Percentiles rank a stretch among this genome's conserved stretches.
These are phyloP conservation scores for Calyptommatus sinebrachiatus DNA, from an alignment of 2,113 vertebrate species.

Conservation along the genomic window DNA sequence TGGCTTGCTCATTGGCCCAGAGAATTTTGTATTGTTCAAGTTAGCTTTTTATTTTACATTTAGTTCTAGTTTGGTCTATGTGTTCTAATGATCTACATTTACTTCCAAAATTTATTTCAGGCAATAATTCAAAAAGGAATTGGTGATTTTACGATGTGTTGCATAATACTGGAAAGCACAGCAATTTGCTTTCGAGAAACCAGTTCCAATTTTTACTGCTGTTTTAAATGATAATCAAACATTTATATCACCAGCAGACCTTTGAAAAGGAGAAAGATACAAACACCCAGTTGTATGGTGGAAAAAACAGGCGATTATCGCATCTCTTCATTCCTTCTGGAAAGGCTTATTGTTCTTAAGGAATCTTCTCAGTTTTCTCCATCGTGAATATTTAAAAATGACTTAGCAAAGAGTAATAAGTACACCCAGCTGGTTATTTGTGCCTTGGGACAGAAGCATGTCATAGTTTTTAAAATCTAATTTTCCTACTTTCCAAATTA, in stretches of 20 bases:
- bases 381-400: constrained; percentile 39
- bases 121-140: constrained; percentile 74
- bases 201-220: constrained; percentile 73
- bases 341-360: too few relatives aligned
- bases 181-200: constrained; percentile 78
- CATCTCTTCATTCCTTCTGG: too few relatives aligned
- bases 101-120: constrained; percentile 70
- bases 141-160: constrained; percentile 80
- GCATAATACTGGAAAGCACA: constrained; percentile 80
- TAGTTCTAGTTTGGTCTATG: constrained; percentile 54
- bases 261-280: constrained; percentile 61
- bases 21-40: neutral
- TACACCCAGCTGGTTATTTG: constrained; percentile 41
- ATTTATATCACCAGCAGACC: constrained; percentile 67
- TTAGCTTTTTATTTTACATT: constrained; percentile 34
- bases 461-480: neutral
- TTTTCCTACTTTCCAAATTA: neutral
- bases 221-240: constrained; percentile 76
- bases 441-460: constrained; percentile 45
- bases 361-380: neutral
- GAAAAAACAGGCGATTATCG: constrained; percentile 48
- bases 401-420: constrained; percentile 9
- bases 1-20: too few relatives aligned
- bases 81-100: constrained; percentile 64
- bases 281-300: constrained; percentile 62